Evolutionary conservation across 2,113 vertebrate genomes (phyloP).

Genomic region (Equus przewalskii): DNA sequence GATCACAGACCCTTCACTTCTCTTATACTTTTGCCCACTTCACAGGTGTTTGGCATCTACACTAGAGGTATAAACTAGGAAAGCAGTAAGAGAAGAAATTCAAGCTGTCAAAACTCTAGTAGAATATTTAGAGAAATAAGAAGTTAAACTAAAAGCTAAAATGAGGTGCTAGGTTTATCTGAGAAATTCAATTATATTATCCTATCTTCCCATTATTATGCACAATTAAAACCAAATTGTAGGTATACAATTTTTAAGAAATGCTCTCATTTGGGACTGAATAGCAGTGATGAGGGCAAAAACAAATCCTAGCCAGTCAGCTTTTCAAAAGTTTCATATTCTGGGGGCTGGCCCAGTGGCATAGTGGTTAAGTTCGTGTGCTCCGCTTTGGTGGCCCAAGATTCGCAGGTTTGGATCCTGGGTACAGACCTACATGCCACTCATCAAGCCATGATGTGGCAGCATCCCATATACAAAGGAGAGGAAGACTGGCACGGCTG

Average conservation of each 20-base stretch:
- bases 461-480: too few species aligned
- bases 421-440: too few species aligned
- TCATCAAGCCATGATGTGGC: too few species aligned
- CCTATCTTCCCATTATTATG: neutral
- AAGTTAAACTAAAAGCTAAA: slow-evolving; percentile 61
- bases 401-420: too few species aligned
- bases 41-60: neutral
- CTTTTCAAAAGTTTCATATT: slow-evolving; percentile 14
- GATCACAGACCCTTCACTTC: neutral
- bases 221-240: slow-evolving; percentile 36
- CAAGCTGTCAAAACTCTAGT: slow-evolving; percentile 15
- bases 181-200: slow-evolving; percentile 38
- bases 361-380: too few species aligned
- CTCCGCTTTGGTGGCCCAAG: too few species aligned
- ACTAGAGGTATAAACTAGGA: neutral
- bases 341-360: neutral
- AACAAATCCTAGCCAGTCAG: slow-evolving; percentile 3
- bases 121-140: slow-evolving; percentile 44
- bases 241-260: slow-evolving; percentile 13
- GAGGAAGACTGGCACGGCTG: too few species aligned
- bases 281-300: neutral
- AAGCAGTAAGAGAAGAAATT: slow-evolving; percentile 13
- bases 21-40: slow-evolving; percentile 28
- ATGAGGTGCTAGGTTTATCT: slow-evolving; percentile 33
- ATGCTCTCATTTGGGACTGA: neutral